Base-by-base conservation (phyloP, 2,888 invertebrate genomes). In the Lysandra bellargus region DNA sequence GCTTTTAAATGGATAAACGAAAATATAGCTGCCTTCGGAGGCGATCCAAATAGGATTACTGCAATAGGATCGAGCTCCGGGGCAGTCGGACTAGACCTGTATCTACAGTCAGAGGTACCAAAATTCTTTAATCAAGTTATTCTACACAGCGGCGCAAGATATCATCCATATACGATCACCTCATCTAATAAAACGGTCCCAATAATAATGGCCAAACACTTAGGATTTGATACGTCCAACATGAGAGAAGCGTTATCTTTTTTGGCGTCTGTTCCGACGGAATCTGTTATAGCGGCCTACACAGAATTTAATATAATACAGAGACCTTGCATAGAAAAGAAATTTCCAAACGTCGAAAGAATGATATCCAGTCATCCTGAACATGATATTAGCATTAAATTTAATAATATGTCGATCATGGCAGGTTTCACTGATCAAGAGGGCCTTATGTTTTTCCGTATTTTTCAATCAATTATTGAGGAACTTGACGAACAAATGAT, bases 341-440 rank as follows among this genome's bases (percentile, higher is more conserved):
- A 81, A 60, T 82, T 84, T 57, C 40, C 82, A 23, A 82, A 81
- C 23, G 69, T 85, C 40, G 84, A 85, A 64, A 80, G 80, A 73
- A 78, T 84, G 17, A 80, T 83, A 74, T 76, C 88, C 57, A 83
- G 85, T 12, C 84, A 85, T 60, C 84, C 85, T 79, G 86, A 89
- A 83, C 81, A 88, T 3, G 83, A 83, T 37, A 80, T 83, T 33
- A 78, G 83, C 0, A 86, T 87, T 1, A 89, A 30, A 12, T 30
- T 83, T 0, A 85, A 82, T 69, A 82, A 85, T 40, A 83, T 88
- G n/a, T 83, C 88, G n/a, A 82, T 91, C 78, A 90, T 57, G 83
- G 72, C 88, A 9, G 91, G 91, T 9, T 89, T 86, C 57, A 86
- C 88, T 82, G 79, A 83, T 85, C 79, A 82, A 85, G 80, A 91